A percentile compares a stretch with the other conserved stretches of the same genome.
phyloP scores from a whole-genome alignment of 2,888 invertebrate genomes.

The Caenorhabditis imperialis region DNA sequence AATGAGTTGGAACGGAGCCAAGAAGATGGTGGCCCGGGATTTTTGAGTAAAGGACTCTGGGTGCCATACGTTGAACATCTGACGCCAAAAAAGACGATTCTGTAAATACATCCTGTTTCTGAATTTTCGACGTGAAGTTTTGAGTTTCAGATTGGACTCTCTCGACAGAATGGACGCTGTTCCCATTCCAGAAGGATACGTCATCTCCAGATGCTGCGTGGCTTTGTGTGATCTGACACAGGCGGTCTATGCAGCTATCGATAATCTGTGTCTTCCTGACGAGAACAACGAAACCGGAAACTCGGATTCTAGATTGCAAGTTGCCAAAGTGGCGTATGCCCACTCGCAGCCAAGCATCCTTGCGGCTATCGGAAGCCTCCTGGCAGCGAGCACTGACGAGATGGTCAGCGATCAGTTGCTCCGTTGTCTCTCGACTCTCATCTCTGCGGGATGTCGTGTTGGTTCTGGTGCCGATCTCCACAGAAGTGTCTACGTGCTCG shows the following conservation, averaged over 20 bases:
- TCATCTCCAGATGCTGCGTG: constrained; percentile 85
- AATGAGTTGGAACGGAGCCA: constrained; percentile 59
- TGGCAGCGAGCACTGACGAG: constrained; percentile 86
- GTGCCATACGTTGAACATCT: constrained; percentile 63
- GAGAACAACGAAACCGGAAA: constrained; percentile 31
- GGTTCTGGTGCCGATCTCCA: constrained; percentile 32
- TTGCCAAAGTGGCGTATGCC: constrained; percentile 48
- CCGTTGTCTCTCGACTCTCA: constrained; percentile 91
- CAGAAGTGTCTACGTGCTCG: constrained; percentile 46
- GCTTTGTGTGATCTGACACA: constrained; percentile 58
- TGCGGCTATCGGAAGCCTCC: constrained; percentile 48
- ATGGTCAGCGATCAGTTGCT: constrained; percentile 91
- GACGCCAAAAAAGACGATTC: constrained; percentile 60
- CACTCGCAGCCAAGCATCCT: constrained; percentile 51
- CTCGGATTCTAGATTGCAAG: constrained; percentile 18
- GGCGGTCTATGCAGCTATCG: constrained; percentile 53
- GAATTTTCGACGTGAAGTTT: too few relatives aligned
- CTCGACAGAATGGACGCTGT: constrained; percentile 95
- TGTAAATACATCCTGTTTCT: constrained; percentile 35
- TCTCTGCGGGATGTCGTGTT: constrained; percentile 86
- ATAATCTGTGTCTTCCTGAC: constrained; percentile 41
- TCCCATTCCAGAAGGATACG: constrained; percentile 94
- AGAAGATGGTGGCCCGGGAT: constrained; percentile 62
- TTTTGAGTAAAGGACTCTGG: constrained; percentile 58
- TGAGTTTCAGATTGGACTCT: constrained; percentile 92